Percentiles rank a stretch among this genome's conserved stretches.
Evolutionary conservation across 2,797 vertebrate species (phyloP).

Genomic region (Aplochiton taeniatus): DNA sequence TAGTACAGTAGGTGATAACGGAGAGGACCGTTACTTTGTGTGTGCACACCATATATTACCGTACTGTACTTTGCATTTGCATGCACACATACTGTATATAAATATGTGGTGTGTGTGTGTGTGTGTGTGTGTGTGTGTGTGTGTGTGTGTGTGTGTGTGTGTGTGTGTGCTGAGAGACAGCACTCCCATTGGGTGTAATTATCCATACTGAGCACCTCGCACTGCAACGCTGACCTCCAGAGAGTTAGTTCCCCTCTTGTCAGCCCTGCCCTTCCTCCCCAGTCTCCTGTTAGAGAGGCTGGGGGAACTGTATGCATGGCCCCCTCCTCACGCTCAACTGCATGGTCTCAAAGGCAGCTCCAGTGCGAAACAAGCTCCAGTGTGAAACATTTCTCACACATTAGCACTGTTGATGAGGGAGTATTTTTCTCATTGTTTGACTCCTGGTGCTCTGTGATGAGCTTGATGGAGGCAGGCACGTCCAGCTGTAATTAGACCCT

Average conservation of each 20-base stretch:
- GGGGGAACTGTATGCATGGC: conserved; percentile 29
- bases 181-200: conserved; percentile 73
- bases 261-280: conserved; percentile 33
- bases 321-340: conserved; percentile 20
- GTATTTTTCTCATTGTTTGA: conserved; percentile 1
- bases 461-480: background rate
- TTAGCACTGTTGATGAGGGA: background rate
- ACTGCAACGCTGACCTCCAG: conserved; percentile 61
- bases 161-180: conserved; percentile 22
- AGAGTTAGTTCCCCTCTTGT: conserved; percentile 6
- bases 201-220: conserved; percentile 60
- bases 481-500: conserved; percentile 2
- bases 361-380: conserved; percentile 38
- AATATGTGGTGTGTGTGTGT: too few species aligned
- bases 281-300: conserved; percentile 10
- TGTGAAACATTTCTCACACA: conserved; percentile 17
- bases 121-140: too few species aligned
- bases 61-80: too few species aligned
- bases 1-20: conserved; percentile 25
- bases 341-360: conserved; percentile 33
- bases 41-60: too few species aligned
- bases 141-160: too few species aligned
- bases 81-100: too few species aligned
- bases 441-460: conserved; percentile 5
- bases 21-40: background rate